Percentiles rank a stretch among this genome's conserved stretches.
These are phyloP conservation scores for Heloderma charlesbogerti DNA, from an alignment of 2,113 vertebrate species.

Conservation along the genomic window DNA sequence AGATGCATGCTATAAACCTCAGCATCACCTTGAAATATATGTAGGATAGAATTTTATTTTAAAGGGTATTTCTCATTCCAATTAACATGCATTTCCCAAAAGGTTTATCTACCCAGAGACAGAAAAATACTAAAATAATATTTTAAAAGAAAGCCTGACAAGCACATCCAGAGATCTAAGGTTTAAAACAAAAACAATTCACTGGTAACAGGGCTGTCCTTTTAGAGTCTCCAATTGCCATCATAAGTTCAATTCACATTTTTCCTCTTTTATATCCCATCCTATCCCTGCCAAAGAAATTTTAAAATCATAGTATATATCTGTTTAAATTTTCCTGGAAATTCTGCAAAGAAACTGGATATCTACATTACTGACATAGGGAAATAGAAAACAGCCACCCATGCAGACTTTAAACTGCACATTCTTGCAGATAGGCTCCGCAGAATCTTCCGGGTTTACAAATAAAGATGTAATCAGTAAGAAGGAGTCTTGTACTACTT, in stretches of 20 bases:
- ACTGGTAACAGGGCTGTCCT: constrained; percentile 79
- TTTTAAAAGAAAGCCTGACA: constrained; percentile 58
- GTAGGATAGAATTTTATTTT: not conserved
- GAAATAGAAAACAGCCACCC: constrained; percentile 21
- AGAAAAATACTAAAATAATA: constrained; percentile 45
- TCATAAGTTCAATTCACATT: constrained; percentile 44
- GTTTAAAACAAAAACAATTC: constrained; percentile 79
- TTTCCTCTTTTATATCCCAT: constrained; percentile 38
- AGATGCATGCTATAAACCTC: constrained; percentile 43
- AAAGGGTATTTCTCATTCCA: constrained; percentile 47
- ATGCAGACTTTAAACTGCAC: not conserved
- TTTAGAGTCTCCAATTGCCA: constrained; percentile 77
- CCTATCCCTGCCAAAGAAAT: not conserved
- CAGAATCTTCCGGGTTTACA: not conserved
- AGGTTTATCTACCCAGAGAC: constrained; percentile 62
- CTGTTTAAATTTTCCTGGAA: constrained; percentile 1
- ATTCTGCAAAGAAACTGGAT: constrained; percentile 11
- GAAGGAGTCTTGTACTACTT: constrained; percentile 10
- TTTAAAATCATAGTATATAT: constrained; percentile 9
- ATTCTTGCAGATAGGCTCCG: not conserved
- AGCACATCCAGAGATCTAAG: constrained; percentile 62
- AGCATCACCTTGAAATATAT: constrained; percentile 21
- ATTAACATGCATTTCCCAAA: constrained; percentile 36
- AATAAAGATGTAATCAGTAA: not conserved
- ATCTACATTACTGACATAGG: constrained; percentile 59